Base-by-base conservation (phyloP, 2,113 vertebrate species). In the Mohoua ochrocephala region DNA sequence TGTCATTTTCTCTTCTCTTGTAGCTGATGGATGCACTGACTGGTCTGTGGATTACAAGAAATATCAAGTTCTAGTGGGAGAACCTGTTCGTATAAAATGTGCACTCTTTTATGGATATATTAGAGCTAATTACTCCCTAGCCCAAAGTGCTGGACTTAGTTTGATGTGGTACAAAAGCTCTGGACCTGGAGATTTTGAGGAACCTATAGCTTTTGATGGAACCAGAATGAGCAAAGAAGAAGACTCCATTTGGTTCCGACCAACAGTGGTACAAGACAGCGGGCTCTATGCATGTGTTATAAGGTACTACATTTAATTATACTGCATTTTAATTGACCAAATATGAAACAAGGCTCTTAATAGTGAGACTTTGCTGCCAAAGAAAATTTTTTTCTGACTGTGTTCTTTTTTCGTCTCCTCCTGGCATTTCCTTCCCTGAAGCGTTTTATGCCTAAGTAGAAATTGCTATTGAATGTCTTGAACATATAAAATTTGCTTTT, bases 41-140 rank as follows among this genome's bases (percentile, higher is more conserved):
- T 99, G 99, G 99, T 99, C 99, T 52, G 98, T 99, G 97, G 99
- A 99, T 98, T 99, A 99, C 98, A 98, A 99, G 98, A 99, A 99
- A 97, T 99, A 99, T 91, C 99, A 99, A 98, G 99, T 99, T 94
- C 98, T 99, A 96, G 97, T 99, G 77, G 99, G 99, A 96, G 99
- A 99, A 97, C 99, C 99, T 44, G 99, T 99, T 94, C 98, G 99
- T 97, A 99, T 99, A 98, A 99, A 99, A 97, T 99, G 99, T 69
- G 99, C 99, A 82, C 98, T 99, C 86, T 99, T 99, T 98, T 99
- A 99, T 91, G 99, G 99, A 98, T 99, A 99, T 96, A 99, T 99
- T 94, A 98, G 99, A 95, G 99, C 99, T 94, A 99, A 99, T 98
- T 99, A 99, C 97, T 99, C 98, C 74, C 98, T 99, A 28, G 99